Percentiles rank a stretch among this genome's conserved stretches.
Evolutionary conservation across 2,113 vertebrate genomes (phyloP).

Genomic region (Micromys minutus): DNA sequence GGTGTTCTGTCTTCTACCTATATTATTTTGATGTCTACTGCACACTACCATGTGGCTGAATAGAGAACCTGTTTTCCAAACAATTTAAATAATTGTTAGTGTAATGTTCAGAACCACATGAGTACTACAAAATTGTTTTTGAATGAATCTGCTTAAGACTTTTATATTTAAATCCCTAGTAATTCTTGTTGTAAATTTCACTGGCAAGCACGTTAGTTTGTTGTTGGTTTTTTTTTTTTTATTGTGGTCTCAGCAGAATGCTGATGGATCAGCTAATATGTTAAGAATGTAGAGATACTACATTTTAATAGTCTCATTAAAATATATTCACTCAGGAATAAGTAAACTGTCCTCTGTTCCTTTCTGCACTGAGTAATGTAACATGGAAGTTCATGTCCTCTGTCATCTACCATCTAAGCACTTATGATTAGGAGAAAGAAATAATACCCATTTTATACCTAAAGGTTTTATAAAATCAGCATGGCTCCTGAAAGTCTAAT

Average conservation of each 20-base stretch:
- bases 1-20: not conserved
- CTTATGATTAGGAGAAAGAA: slow-evolving; percentile 43
- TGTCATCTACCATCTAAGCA: not conserved
- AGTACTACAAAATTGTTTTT: slow-evolving; percentile 4
- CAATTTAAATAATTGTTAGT: not conserved
- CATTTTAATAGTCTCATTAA: slow-evolving; percentile 42
- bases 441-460: slow-evolving; percentile 39
- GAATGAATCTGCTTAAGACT: not conserved
- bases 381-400: not conserved
- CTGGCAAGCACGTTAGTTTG: not conserved
- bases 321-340: not conserved
- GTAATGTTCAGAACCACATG: not conserved
- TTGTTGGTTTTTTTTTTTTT: not conserved
- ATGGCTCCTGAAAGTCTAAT: slow-evolving; percentile 63
- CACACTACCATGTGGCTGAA: not conserved
- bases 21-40: not conserved
- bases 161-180: not conserved
- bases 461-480: slow-evolving; percentile 56
- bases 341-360: not conserved
- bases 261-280: slow-evolving; percentile 26
- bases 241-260: slow-evolving; percentile 9
- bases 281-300: not conserved
- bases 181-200: slow-evolving; percentile 22
- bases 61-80: not conserved
- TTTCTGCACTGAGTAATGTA: slow-evolving; percentile 32